Percentiles rank a stretch among this genome's conserved stretches.
These are phyloP conservation scores for Brachyptera putata DNA, from an alignment of 2,888 invertebrate genomes.

Conservation along the genomic window DNA sequence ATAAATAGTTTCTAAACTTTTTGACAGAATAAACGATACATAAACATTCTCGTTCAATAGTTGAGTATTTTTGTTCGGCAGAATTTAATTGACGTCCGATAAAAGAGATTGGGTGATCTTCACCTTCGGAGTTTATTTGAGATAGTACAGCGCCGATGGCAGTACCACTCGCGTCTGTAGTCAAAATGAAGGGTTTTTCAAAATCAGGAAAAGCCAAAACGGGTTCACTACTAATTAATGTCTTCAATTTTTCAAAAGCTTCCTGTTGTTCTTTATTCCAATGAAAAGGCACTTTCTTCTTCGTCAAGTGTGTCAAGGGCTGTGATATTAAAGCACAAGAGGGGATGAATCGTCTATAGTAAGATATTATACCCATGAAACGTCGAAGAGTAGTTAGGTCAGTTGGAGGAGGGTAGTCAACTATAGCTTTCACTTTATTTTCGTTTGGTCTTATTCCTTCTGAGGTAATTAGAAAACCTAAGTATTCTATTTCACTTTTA, in stretches of 20 bases:
- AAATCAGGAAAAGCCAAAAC: constrained; percentile 33
- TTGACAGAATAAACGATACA: constrained; percentile 29
- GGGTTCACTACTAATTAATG: constrained; percentile 27
- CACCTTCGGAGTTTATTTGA: constrained; percentile 18
- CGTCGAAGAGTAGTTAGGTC: constrained; percentile 27
- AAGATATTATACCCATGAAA: constrained; percentile 38
- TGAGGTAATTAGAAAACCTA: constrained; percentile 30
- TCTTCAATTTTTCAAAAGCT: constrained; percentile 32
- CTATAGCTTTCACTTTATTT: constrained; percentile 26
- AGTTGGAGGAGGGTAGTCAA: constrained; percentile 24
- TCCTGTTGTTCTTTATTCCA: constrained; percentile 31
- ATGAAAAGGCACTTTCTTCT: constrained; percentile 32
- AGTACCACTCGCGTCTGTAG: constrained; percentile 30
- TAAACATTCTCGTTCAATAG: constrained; percentile 30
- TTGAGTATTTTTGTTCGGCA: constrained; percentile 24
- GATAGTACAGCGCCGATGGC: constrained; percentile 31
- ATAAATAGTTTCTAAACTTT: constrained; percentile 26
- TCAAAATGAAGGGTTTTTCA: constrained; percentile 27
- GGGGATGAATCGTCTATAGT: constrained; percentile 37
- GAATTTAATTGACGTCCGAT: constrained; percentile 27
- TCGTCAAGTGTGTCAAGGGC: constrained; percentile 34
- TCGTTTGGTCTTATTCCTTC: constrained; percentile 28
- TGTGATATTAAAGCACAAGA: constrained; percentile 35
- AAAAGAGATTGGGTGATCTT: constrained; percentile 32
- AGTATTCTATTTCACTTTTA: constrained; percentile 22